Evolutionary conservation across 2,888 invertebrate species (phyloP).

Genomic region (Arctia plantaginis): DNA sequence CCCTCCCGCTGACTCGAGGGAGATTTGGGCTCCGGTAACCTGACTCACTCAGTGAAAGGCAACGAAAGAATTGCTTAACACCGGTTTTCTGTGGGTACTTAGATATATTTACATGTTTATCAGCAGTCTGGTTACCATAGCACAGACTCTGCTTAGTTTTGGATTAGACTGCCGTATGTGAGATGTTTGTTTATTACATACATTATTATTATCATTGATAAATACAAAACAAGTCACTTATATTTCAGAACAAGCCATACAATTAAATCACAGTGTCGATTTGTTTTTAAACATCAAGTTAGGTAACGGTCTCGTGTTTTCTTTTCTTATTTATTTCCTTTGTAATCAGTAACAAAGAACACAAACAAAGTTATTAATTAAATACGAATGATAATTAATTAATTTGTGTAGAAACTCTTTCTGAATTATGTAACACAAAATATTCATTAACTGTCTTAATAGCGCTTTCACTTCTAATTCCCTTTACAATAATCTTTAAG

Average conservation of each 20-base stretch:
- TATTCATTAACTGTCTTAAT: neutral
- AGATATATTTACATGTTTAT: too few species aligned
- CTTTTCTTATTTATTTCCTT: constrained; percentile 25
- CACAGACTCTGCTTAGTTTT: too few species aligned
- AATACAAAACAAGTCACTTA: constrained; percentile 18
- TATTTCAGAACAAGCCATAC: constrained; percentile 23
- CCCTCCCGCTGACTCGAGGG: too few species aligned
- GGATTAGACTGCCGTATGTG: too few species aligned
- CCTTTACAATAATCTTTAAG: neutral
- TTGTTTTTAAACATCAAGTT: constrained; percentile 30
- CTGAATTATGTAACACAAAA: neutral
- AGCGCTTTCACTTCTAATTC: neutral
- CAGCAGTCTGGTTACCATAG: too few species aligned
- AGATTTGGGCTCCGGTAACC: too few species aligned
- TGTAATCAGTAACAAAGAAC: neutral
- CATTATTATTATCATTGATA: neutral
- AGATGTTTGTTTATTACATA: too few species aligned
- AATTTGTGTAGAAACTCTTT: neutral
- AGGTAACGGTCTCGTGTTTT: constrained; percentile 24
- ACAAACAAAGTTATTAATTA: neutral
- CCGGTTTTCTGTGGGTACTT: too few species aligned
- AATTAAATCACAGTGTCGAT: constrained; percentile 32
- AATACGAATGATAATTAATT: neutral
- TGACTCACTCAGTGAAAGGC: too few species aligned
- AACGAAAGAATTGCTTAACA: too few species aligned